Evolutionary conservation across 2,888 invertebrate genomes (phyloP).

Genomic region (Deilephila porcellus): DNA sequence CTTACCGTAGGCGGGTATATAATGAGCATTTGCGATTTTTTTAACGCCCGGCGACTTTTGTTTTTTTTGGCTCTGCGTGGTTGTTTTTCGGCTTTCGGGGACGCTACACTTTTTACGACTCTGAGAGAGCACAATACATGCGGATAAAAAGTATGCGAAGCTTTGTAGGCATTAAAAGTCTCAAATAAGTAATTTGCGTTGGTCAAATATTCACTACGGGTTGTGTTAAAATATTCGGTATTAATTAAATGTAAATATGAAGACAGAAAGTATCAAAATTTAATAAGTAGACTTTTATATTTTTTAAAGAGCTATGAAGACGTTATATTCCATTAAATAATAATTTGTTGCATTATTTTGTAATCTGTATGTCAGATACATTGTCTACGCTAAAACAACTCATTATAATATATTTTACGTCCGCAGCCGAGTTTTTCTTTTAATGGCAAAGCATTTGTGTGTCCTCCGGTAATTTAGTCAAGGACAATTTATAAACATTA

Average conservation of each 20-base stretch:
- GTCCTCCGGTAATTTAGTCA: neutral
- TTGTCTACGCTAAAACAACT: neutral
- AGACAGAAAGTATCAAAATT: too few relatives aligned
- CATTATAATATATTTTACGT: neutral
- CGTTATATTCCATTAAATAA: too few relatives aligned
- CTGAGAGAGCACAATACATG: neutral
- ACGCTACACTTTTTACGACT: neutral
- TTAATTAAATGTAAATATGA: neutral
- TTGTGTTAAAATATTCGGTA: neutral
- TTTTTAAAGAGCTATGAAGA: too few relatives aligned
- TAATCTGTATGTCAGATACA: neutral
- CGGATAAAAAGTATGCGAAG: neutral
- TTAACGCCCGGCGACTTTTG: conserved; percentile 5
- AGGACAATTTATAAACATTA: neutral
- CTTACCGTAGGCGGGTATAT: conserved; percentile 6
- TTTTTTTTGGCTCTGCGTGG: conserved; percentile 17
- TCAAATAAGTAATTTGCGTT: neutral
- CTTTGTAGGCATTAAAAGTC: neutral
- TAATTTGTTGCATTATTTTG: neutral
- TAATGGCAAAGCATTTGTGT: neutral
- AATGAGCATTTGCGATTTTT: conserved; percentile 27
- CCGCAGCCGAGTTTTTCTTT: neutral
- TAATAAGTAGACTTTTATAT: too few relatives aligned
- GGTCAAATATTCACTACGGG: neutral
- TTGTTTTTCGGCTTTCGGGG: neutral